Conservation (phyloP, 2,888 invertebrate species). For the Coecobrya sp. region DNA sequence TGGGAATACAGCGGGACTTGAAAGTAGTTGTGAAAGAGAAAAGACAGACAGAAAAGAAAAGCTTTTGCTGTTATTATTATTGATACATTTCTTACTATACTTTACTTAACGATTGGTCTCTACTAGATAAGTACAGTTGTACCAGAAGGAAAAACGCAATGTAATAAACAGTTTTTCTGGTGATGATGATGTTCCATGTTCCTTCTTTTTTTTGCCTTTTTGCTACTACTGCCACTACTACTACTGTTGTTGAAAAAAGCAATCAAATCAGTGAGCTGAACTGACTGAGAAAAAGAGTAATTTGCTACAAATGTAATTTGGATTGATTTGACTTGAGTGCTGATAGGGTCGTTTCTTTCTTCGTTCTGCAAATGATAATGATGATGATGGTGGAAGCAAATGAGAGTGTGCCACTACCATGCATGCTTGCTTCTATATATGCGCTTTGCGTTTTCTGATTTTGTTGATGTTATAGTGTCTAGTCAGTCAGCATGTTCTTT, state of each 20-base stretch:
- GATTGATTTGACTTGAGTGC: slow-evolving; percentile 67
- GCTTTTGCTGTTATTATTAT: background rate
- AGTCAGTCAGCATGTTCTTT: slow-evolving; percentile 11
- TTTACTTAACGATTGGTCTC: background rate
- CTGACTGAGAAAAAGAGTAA: slow-evolving; percentile 67
- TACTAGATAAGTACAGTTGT: background rate
- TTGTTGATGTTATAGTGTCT: background rate
- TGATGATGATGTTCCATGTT: slow-evolving; percentile 18
- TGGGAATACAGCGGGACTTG: background rate
- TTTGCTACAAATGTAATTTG: slow-evolving; percentile 77
- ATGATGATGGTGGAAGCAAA: slow-evolving; percentile 30
- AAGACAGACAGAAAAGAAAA: background rate
- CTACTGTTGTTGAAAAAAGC: slow-evolving; percentile 60
- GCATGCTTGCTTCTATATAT: background rate
- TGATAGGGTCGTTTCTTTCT: slow-evolving; percentile 60
- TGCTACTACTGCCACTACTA: background rate
- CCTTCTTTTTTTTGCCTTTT: background rate
- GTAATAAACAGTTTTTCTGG: slow-evolving; percentile 56
- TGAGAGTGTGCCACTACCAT: slow-evolving; percentile 27
- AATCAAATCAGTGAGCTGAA: slow-evolving; percentile 75
- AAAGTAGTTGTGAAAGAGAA: slow-evolving; percentile 46
- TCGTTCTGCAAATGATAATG: slow-evolving; percentile 51
- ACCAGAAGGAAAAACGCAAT: slow-evolving; percentile 18
- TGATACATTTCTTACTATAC: background rate
- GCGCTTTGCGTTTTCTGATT: background rate